Evolutionary conservation across 2,888 invertebrate genomes (phyloP).

Genomic region (Caenorhabditis imperialis): DNA sequence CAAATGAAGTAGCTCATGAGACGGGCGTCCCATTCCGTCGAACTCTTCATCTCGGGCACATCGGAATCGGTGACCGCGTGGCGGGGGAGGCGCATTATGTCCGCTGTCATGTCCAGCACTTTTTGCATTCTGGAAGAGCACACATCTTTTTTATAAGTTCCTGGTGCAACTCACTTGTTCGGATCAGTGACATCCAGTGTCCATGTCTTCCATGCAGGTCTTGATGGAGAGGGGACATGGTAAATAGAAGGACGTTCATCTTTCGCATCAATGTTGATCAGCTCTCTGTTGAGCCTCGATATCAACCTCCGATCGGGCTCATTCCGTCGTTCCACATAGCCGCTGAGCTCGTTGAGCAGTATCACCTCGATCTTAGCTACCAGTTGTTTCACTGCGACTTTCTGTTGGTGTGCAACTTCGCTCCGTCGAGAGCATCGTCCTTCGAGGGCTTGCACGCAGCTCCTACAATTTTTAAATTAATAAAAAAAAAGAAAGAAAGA

Average conservation of each 20-base stretch:
- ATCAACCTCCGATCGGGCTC: slow-evolving; percentile 67
- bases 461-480: too few species aligned
- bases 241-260: slow-evolving; percentile 64
- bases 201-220: slow-evolving; percentile 70
- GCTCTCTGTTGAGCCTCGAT: slow-evolving; percentile 59
- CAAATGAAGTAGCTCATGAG: slow-evolving; percentile 42
- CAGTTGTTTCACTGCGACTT: slow-evolving; percentile 66
- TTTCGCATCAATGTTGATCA: slow-evolving; percentile 55
- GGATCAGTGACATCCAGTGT: slow-evolving; percentile 65
- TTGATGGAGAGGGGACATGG: slow-evolving; percentile 66
- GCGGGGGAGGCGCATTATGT: slow-evolving; percentile 62
- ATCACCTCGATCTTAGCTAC: slow-evolving; percentile 68
- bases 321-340: slow-evolving; percentile 62
- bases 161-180: slow-evolving; percentile 32
- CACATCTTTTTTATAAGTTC: neutral
- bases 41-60: slow-evolving; percentile 45
- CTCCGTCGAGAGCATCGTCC: slow-evolving; percentile 66
- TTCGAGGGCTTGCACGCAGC: slow-evolving; percentile 65
- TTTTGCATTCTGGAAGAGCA: slow-evolving; percentile 60
- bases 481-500: slow-evolving; percentile 3
- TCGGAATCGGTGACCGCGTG: slow-evolving; percentile 19
- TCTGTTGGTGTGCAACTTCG: slow-evolving; percentile 66
- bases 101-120: slow-evolving; percentile 61
- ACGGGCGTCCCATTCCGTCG: slow-evolving; percentile 65
- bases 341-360: slow-evolving; percentile 63